Base-by-base conservation (phyloP, 1,140 invertebrate species). In the Drosophila lini region DNA sequence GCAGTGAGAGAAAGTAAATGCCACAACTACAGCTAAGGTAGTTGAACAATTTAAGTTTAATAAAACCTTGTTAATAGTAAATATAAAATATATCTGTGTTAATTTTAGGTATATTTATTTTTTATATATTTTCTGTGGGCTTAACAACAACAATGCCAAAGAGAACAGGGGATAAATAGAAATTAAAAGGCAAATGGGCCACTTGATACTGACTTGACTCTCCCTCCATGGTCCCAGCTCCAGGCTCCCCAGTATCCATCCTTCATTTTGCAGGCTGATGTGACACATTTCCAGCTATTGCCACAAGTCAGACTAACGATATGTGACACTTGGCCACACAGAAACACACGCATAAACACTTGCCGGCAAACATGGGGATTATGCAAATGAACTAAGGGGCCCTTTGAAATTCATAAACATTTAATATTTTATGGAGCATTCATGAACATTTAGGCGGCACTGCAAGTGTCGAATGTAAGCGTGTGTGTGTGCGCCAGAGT, bases 361-460 rank as follows among this genome's bases (percentile, higher is more conserved):
- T 70, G 65, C 59, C 68, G 64, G 60, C 74, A 74, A 78, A 82
- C 80, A 82, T 67, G 65, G 62, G 80, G 80, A 82, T 82, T 82
- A 82, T 82, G 80, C 74, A 82, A 82, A 82, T 82, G 80, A 81
- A 78, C 68, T 69, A 62, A 74, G 61, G 53, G 61, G 45, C 56
- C 59, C 77, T 78, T 82, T 70, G 69, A 82, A 82, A 82, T 82
- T 82, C 80, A 82, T 82, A 82, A 82, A 82, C 80, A 82, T 82
- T 82, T 60, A 78, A 82, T 82, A 82, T 82, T 82, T 82, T 65
- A 82, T 82, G 80, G 55, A 57, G 62, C 74, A 75, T 65, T 73
- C 80, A 74, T 74, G 68, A 64, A 74, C 80, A 82, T 78, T 82
- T 78, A 81, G 80, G 62, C 61, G 50, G 62, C 68, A 64, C 47